Base-by-base conservation (phyloP, 2,797 vertebrate genomes). In the Hapalemur alaotrensis region DNA sequence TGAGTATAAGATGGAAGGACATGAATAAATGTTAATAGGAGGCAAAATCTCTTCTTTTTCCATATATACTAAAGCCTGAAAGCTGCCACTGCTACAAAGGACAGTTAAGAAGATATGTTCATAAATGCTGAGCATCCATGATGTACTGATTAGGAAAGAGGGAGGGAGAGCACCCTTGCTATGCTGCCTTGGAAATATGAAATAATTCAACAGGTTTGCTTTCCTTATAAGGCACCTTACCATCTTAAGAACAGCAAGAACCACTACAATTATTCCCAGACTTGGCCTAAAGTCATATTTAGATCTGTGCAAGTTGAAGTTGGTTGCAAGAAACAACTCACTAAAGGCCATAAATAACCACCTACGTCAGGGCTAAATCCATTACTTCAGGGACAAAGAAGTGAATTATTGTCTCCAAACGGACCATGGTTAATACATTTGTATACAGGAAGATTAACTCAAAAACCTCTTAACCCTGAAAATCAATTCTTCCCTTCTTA, bases 381-480 rank as follows among this genome's bases (percentile, higher is more conserved):
- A 50, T 48, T 54, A 50, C 75, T 79, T 88, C 30, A 87, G 28
- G 46, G 67, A 82, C 32, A 90, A 20, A 76, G 22, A 18, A 48
- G 35, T 93, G 48, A 59, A 89, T 89, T 70, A 83, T 10, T 92
- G 46, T 95, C 25, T 86, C 75, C 75, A 92, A 72, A 92, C 1
- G 30, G 57, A 41, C 41, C 43, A 67, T 76, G 41, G 12, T 94
- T 82, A 79, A 75, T 70, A 89, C 14, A 73, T 94, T 86, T 84
- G 57, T 75, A 46, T 89, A 82, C 1, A 43, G 79, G 25, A 84
- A 96, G 38, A 93, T 81, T 86, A 85, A 89, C 46, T 90, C 73
- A 86, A 91, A 87, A 95, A 8, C 4, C 41, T 85, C 54, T 93
- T 94, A 75, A 65, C 41, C n/a, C 38, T 86, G 75, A 93, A 88